These are phyloP conservation scores for Rhinichthys osculus DNA, from an alignment of 2,797 vertebrate genomes.

Conservation along the genomic window DNA sequence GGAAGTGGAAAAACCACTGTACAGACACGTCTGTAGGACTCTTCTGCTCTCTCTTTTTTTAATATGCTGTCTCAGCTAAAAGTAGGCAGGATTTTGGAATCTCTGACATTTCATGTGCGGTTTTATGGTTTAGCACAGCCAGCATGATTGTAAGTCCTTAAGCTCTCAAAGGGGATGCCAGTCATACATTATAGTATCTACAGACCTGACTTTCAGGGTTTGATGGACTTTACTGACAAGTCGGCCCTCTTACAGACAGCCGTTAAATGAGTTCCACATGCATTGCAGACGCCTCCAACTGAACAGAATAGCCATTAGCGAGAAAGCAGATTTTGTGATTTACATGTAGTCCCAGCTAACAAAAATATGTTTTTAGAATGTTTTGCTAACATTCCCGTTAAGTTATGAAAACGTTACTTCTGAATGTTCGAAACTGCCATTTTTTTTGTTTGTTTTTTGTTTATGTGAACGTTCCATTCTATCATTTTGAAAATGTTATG, in stretches of 20 bases:
- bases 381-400: neutral
- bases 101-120: conserved; percentile 22
- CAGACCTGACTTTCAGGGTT: conserved; percentile 27
- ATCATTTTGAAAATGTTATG: neutral
- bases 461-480: neutral
- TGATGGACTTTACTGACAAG: conserved; percentile 37
- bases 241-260: neutral
- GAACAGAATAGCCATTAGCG: neutral
- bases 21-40: conserved; percentile 20
- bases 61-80: conserved; percentile 42
- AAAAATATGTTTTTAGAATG: neutral
- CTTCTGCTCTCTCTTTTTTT: neutral
- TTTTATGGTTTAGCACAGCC: conserved; percentile 36
- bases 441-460: neutral
- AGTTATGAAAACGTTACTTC: neutral
- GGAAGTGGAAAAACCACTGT: conserved; percentile 12
- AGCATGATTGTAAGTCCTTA: conserved; percentile 30
- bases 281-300: neutral
- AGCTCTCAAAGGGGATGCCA: conserved; percentile 27
- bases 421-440: neutral
- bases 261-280: neutral
- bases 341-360: no score
- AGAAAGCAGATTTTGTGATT: neutral
- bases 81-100: conserved; percentile 18
- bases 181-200: conserved; percentile 23